Base-by-base conservation (phyloP, 1,140 invertebrate genomes). In the Atta colombica region DNA sequence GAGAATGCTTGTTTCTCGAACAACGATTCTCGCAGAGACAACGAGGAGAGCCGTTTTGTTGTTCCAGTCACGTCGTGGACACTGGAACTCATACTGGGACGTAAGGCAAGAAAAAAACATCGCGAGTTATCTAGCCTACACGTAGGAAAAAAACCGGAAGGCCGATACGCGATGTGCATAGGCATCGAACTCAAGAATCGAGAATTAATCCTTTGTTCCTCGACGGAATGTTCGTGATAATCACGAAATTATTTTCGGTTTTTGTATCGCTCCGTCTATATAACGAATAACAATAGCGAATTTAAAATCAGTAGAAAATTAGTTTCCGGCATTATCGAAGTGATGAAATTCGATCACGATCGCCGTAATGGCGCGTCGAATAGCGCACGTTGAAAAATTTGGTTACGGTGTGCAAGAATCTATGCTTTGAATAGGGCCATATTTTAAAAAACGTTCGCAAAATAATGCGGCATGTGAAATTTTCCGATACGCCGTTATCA, bases 51-150 rank as follows among this genome's bases (percentile, higher is more conserved):
- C 45, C 81, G 87, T 90, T 91, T 90, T 72, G 88, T 77, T 91
- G 86, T 89, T 25, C 90, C 87, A 84, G 89, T 92, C 92, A 93
- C 93, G 92, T 93, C 80, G 89, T 45, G 81, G 80, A 88, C 89
- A 92, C 84, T 80, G n/a, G 63, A 49, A 78, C 25, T 25, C 74
- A 35, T 78, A 60, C 39, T 69, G 45, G 49, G 61, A 68, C 25
- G 21, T 68, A 65, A 65, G 61, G 45, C 60, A 31, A 61, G 39
- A 78, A 85, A 85, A 81, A 81, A 63, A n/a, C 49, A 86, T 39
- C 45, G 45, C 55, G 12, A 55, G 61, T 18, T 78, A 80, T 80
- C 45, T 55, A 65, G 77, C 31, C 25, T 28, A 63, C 77, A 39
- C 16, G 65, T 60, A 39, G 53, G 80, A 45, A 86, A 86, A 86